Percentiles rank a stretch among this genome's conserved stretches.
Conservation (phyloP, 1,140 invertebrate species). For the Stenopsyche tienmushanensis region DNA sequence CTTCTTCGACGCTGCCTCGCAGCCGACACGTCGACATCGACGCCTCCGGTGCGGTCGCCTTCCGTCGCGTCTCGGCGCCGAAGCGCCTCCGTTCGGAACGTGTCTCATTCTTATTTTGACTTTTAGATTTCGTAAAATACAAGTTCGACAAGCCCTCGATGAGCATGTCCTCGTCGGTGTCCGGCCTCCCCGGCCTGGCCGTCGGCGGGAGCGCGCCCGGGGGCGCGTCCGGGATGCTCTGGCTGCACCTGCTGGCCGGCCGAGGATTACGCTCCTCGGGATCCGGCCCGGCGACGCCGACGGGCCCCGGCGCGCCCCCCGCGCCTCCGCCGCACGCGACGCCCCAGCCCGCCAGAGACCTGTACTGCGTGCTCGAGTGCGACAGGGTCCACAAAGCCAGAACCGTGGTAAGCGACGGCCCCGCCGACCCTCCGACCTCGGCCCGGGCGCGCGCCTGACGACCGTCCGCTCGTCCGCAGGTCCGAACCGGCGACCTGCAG, state of each 20-base stretch:
- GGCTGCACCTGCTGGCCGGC: slow-evolving; percentile 88
- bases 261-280: slow-evolving; percentile 78
- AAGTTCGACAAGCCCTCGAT: slow-evolving; percentile 79
- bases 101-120: no score
- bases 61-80: no score
- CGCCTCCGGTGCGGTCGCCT: slow-evolving; percentile 65
- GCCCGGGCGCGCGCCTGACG: no score
- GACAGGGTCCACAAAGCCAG: slow-evolving; percentile 96
- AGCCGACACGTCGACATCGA: slow-evolving; percentile 82
- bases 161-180: slow-evolving; percentile 52
- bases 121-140: slow-evolving; percentile 85
- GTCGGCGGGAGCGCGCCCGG: slow-evolving; percentile 48
- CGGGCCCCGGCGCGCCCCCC: slow-evolving; percentile 50
- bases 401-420: slow-evolving; percentile 84
- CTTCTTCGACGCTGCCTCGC: slow-evolving; percentile 72
- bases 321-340: slow-evolving; percentile 50
- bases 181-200: slow-evolving; percentile 51
- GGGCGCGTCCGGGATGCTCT: slow-evolving; percentile 85
- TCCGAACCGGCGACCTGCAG: slow-evolving; percentile 93
- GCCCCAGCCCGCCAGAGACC: slow-evolving; percentile 71
- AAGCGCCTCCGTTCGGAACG: no score
- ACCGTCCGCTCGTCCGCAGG: no score
- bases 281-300: slow-evolving; percentile 65
- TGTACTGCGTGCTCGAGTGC: slow-evolving; percentile 96
- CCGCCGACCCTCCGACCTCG: no score